Evolutionary conservation across 1,140 invertebrate species (phyloP).

Genomic region (Aphelenchoides avenae): DNA sequence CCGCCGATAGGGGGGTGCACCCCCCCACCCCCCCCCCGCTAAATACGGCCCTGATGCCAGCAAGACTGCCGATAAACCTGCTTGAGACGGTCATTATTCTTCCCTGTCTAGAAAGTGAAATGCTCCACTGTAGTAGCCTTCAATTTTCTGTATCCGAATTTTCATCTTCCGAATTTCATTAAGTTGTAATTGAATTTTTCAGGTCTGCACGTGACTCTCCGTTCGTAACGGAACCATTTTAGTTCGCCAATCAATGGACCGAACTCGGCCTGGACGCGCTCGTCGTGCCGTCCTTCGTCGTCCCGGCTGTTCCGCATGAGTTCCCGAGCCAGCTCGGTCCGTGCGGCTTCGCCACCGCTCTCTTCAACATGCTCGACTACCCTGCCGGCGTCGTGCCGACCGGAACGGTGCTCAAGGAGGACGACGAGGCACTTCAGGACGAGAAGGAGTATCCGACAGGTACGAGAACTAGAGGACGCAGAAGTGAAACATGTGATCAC

Average conservation of each 20-base stretch:
- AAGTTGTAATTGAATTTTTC: slow-evolving; percentile 15
- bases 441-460: slow-evolving; percentile 35
- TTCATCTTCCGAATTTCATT: not conserved
- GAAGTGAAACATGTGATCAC: no score
- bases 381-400: slow-evolving; percentile 42
- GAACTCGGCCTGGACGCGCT: slow-evolving; percentile 46
- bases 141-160: no score
- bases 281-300: slow-evolving; percentile 51
- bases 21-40: no score
- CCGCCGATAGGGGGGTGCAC: no score
- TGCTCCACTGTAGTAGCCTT: no score
- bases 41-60: no score
- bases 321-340: slow-evolving; percentile 28
- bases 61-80: no score
- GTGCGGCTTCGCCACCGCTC: slow-evolving; percentile 45
- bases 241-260: slow-evolving; percentile 49
- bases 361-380: slow-evolving; percentile 44
- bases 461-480: no score
- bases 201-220: slow-evolving; percentile 29
- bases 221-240: no score
- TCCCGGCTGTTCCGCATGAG: slow-evolving; percentile 44
- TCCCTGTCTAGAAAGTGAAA: no score
- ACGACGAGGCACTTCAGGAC: slow-evolving; percentile 36
- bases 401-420: slow-evolving; percentile 21
- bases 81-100: no score